Conservation (phyloP, 2,797 vertebrate species). For the Hoplostethus atlanticus region DNA sequence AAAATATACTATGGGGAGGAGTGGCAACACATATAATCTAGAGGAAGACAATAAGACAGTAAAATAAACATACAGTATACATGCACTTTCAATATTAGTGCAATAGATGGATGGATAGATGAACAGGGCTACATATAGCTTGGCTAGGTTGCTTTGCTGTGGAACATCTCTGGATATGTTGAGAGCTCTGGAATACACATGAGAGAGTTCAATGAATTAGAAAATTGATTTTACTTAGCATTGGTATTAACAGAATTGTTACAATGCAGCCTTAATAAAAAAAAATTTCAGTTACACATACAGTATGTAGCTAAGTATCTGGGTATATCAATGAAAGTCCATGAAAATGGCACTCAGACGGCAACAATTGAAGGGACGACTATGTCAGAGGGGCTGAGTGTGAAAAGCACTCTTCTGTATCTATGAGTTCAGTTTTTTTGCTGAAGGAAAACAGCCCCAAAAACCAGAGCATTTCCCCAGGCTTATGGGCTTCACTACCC, state of each 20-base stretch:
- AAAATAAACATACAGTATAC: neutral
- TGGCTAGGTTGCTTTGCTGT: neutral
- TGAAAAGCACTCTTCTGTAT: neutral
- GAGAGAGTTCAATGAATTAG: neutral
- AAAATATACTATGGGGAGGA: neutral
- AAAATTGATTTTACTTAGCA: neutral
- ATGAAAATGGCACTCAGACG: conserved; percentile 8
- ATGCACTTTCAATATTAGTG: too few relatives aligned
- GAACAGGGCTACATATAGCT: neutral
- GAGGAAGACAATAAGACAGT: neutral
- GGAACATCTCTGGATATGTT: neutral
- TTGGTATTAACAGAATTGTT: neutral
- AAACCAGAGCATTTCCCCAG: neutral
- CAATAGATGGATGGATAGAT: neutral
- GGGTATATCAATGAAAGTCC: conserved; percentile 3
- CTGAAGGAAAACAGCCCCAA: neutral
- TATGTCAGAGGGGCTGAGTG: neutral
- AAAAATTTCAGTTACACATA: neutral
- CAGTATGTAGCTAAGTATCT: neutral
- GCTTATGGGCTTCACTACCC: neutral
- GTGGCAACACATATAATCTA: neutral
- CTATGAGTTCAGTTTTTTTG: neutral
- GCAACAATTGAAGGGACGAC: neutral
- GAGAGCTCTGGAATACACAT: neutral
- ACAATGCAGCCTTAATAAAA: neutral